Percentiles rank a stretch among this genome's conserved stretches.
These are phyloP conservation scores for Apteryx owenii DNA, from an alignment of 2,113 vertebrate genomes.

Conservation along the genomic window DNA sequence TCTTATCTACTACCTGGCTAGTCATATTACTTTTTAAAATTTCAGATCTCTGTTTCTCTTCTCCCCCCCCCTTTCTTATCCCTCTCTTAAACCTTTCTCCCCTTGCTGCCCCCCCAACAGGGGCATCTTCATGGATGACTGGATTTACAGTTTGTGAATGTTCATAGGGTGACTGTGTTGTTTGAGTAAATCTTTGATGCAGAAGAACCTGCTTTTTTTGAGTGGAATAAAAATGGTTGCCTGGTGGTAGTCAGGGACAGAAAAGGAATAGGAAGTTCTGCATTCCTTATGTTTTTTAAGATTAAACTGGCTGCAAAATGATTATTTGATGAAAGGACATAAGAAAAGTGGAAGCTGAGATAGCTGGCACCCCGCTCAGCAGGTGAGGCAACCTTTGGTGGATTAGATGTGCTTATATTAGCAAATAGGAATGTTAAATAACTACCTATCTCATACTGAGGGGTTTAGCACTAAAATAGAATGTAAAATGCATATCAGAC, in stretches of 20 bases:
- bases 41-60: not conserved
- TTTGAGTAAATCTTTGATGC: too few relatives aligned
- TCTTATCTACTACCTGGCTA: not conserved
- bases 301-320: not conserved
- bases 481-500: not conserved
- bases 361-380: not conserved
- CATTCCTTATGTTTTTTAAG: not conserved
- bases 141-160: not conserved
- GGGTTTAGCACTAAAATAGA: not conserved
- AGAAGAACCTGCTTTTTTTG: not conserved
- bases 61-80: not conserved
- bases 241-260: not conserved
- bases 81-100: not conserved
- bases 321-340: not conserved
- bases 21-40: not conserved
- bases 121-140: not conserved
- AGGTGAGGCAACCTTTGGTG: not conserved
- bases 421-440: not conserved
- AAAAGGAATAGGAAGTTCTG: not conserved
- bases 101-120: not conserved
- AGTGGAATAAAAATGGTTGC: not conserved
- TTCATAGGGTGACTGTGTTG: fast-evolving
- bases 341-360: not conserved
- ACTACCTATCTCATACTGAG: not conserved
- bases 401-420: not conserved